Base-by-base conservation (phyloP, 2,888 invertebrate species). In the Acrocyrtus sp. region DNA sequence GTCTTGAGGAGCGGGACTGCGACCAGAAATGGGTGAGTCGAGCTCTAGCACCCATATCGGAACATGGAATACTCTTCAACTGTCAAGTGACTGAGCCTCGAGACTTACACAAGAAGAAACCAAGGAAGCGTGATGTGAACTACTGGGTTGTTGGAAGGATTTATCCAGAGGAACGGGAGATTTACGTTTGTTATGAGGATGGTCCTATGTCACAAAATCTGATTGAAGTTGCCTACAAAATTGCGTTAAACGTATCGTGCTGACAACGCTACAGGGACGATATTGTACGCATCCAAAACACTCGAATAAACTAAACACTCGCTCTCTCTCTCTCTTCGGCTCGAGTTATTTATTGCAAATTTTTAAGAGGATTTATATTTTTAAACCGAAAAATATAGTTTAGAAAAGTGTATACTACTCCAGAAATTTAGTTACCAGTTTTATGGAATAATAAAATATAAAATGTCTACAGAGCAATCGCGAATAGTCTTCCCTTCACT, bases 131-230 rank as follows among this genome's bases (percentile, higher is more conserved):
- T 8, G 74, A 74, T 12, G 53, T 77, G 8, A 65, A 65, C 21
- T 81, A 78, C 57, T 81, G 81, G 81, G 79, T 81, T 34, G 67
- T 81, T 26, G 81, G 81, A 2, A 39, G 81, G 56, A 70, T 81
- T 57, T 80, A 80, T 51, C 75, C 76, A 21, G 77, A 79, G 47
- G 69, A 76, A 50, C 56, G 77, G 60, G 79, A 78, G 70, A 69
- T 78, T 19, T 81, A 78, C 48, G 65, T 81, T 51, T 81, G 81
- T 62, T 75, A 78, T 34, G 75, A 80, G 62, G 81, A 81, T 48
- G 73, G 75, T 0, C 61, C 73, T 0, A 68, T 78, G 27, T 61
- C 76, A 2, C 78, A 78, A 22, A 78, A 78, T 58, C 39, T 74
- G 1, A 50, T 79, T 8, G 81, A 81, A 57, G 51, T 76, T 45